Conservation (phyloP, 23 tunicate species). For the Styela clava region DNA sequence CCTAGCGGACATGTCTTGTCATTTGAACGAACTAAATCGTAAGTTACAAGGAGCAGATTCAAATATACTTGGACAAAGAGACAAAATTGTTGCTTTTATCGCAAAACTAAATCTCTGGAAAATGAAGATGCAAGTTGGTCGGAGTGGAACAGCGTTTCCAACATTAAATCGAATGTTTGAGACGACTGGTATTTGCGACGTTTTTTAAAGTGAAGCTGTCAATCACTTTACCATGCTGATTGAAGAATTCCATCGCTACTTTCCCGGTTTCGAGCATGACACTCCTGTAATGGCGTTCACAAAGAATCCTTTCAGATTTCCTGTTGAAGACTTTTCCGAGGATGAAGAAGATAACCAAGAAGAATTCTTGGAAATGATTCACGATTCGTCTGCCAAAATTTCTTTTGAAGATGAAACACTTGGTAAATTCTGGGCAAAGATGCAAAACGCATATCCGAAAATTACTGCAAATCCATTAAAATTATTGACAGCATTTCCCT, state of each 20-base stretch:
- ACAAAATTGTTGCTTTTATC: background rate
- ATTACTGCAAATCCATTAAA: slow-evolving; percentile 41
- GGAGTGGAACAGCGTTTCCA: too few relatives aligned
- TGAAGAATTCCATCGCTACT: slow-evolving; percentile 56
- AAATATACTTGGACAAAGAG: too few relatives aligned
- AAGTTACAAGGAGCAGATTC: slow-evolving; percentile 65
- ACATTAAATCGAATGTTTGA: slow-evolving; percentile 27
- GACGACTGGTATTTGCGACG: slow-evolving; percentile 29
- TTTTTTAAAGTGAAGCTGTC: too few relatives aligned
- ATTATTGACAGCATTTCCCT: slow-evolving; percentile 37
- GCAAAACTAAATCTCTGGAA: slow-evolving; percentile 10
- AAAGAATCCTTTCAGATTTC: slow-evolving; percentile 35
- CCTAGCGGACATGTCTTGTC: slow-evolving; percentile 52
- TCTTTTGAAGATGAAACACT: slow-evolving; percentile 40
- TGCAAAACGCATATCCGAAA: slow-evolving; percentile 47
- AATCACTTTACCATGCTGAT: slow-evolving; percentile 27
- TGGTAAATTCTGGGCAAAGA: too few relatives aligned
- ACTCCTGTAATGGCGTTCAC: slow-evolving; percentile 34
- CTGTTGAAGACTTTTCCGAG: slow-evolving; percentile 44
- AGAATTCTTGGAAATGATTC: too few relatives aligned
- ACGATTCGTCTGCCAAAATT: slow-evolving; percentile 53
- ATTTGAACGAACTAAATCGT: slow-evolving; percentile 43
- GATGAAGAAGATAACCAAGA: slow-evolving; percentile 28
- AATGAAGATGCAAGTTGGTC: too few relatives aligned
- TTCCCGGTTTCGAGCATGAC: slow-evolving; percentile 48